Evolutionary conservation across 2,797 vertebrate genomes (phyloP), one percentile per base, ranked within the genome.

Genomic region (Okamejei kenojei): DNA sequence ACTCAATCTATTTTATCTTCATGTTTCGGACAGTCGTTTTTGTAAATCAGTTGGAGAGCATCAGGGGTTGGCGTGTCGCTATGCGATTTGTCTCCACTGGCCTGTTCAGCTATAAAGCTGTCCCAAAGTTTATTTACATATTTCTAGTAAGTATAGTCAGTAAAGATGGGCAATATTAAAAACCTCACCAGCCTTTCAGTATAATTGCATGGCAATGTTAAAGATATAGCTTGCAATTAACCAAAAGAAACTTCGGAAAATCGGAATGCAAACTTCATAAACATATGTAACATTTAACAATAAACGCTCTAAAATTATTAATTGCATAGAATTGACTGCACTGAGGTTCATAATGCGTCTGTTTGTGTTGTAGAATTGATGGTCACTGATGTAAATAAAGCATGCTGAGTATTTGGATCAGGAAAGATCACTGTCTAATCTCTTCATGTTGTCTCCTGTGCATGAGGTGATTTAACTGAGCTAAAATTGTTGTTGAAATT

Each of bases 91-190:
- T 76, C 21, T 5, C 29, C 7, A 76, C 71, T 68, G 11, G 90
- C 73, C 45, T 9, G 38, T 76, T 74, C 71, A 92, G 90, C 38
- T 32, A 6, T n/a, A 76, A 92, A 92, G 68, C 38, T 92, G 90
- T 29, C 71, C 54, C 68, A 54, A 73, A 74, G 90, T 76, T 76
- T 92, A 45, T 71, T 92, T 71, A 68, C 10, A 71, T 71, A 90
- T 90, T 68, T 90, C 45, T 92, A 76, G 74, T 26, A 92, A 76
- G 38, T 1, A 65, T 71, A 73, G 73, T 91, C 58, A 71, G 88
- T 61, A 91, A 91, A 91, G 15, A 54, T 26, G n/a, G 88, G 63
- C 68, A 8, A 65, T 21, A 38, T 90, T 90, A 26, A 23, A 45
- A 91, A 91, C 71, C 29, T 45, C 19, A 73, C 29, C n/a, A 61